Evolutionary conservation across 2,888 invertebrate species (phyloP), one percentile per base, ranked within the genome.

Genomic region (Caenorhabditis uteleia): DNA sequence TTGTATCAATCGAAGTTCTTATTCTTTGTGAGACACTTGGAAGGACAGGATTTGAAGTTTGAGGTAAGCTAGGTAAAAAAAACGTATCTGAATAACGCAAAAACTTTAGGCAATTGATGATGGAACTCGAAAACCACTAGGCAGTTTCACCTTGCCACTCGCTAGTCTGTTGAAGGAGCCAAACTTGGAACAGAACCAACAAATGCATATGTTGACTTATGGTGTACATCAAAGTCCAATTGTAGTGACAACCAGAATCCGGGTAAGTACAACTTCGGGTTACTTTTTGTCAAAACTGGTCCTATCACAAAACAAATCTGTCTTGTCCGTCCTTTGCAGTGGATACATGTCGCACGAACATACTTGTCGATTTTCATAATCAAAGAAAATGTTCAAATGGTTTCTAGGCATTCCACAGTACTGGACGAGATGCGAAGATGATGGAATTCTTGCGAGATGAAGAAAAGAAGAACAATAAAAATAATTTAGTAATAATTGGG

Each of bases 1-100:
- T 90, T 94, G 47, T 97, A 91, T 89, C 95, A 95, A 85, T 90
- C 93, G 84, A 93, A 93, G 7, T 93, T 94, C 85, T 90, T 92
- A 2, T 95, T 95, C 86, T 88, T 95, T 34, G 90, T 95, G 3
- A 88, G 89, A 73, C 92, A 95, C 86, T 94, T 95, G 0, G 91
- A 93, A 83, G 90, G 91, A 26, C 92, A 95, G 82, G 89, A 89
- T 14, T 84, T 97, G 18, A 90, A 91, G 72, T 86, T 95, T 26
- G 91, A 91, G 66, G 82, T 82, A 21, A 18, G n/a, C n/a, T n/a
- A n/a, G n/a, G n/a, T 48, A 8, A 29, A 33, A 6, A 27, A 20
- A 5, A 14, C 6, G 45, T n/a, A 12, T 12, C n/a, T 26, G 26
- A 12, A 34, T n/a, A 34, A 29, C 31, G 44, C 16, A 42, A 20